Percentiles rank a stretch among this genome's conserved stretches.
These are phyloP conservation scores for Rhadinocentrus ornatus DNA, from an alignment of 2,797 vertebrate species.

Conservation along the genomic window DNA sequence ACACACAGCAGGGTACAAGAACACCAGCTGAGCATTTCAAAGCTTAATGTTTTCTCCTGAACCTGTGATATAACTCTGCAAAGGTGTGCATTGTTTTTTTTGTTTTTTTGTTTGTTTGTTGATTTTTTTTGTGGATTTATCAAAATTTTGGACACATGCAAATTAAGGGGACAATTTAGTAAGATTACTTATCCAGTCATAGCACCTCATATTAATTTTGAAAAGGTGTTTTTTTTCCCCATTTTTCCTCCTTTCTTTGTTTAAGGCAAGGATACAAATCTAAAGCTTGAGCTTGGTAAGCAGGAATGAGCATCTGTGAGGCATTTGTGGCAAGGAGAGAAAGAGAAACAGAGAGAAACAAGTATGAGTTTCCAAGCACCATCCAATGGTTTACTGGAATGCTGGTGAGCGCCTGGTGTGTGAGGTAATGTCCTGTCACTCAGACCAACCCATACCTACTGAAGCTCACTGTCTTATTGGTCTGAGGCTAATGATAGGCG, in stretches of 20 bases:
- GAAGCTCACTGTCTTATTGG: constrained; percentile 63
- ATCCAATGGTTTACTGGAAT: constrained; percentile 79
- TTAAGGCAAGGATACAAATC: constrained; percentile 27
- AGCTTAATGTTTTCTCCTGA: not conserved
- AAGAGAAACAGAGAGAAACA: constrained; percentile 68
- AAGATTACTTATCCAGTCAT: not conserved
- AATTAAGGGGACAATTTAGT: not conserved
- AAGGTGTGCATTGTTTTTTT: not conserved
- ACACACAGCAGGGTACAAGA: not conserved
- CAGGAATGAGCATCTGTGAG: constrained; percentile 78
- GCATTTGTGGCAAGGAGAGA: constrained; percentile 74
- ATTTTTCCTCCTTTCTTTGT: constrained; percentile 29
- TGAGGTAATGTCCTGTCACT: constrained; percentile 82
- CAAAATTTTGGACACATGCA: not conserved
- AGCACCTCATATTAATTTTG: not conserved
- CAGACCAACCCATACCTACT: constrained; percentile 70
- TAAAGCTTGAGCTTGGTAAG: constrained; percentile 40
- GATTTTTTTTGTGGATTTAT: too few species aligned
- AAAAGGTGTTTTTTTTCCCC: constrained; percentile 44
- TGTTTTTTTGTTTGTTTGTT: not conserved
- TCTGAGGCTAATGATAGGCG: constrained; percentile 53
- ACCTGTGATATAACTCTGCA: not conserved
- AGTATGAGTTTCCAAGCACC: constrained; percentile 76
- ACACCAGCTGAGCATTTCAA: not conserved
- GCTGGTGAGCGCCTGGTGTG: constrained; percentile 73